phyloP scores from a whole-genome alignment of 2,113 vertebrate species.

The Daubentonia madagascariensis region DNA sequence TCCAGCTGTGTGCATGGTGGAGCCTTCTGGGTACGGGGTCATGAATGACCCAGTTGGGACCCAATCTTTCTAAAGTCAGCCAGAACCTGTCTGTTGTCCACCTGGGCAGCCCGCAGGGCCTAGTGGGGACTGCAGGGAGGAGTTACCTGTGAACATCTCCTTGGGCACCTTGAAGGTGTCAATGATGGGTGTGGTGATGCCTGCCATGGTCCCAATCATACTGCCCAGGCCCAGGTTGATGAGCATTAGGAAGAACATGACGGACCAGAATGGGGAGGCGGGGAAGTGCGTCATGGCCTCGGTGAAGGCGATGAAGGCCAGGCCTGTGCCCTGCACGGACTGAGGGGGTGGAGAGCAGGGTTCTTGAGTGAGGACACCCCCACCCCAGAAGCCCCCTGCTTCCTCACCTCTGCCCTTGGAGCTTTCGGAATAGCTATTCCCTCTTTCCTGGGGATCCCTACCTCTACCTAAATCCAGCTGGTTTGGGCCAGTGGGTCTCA shows the following conservation, averaged over 20 bases:
- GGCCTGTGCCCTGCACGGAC: constrained; percentile 97
- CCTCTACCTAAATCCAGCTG: neutral
- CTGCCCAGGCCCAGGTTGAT: constrained; percentile 98
- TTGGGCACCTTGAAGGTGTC: constrained; percentile 98
- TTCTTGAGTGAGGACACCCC: neutral
- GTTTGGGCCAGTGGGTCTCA: neutral
- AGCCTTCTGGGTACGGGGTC: neutral
- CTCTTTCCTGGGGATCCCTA: neutral
- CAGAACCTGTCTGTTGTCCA: fast-evolving
- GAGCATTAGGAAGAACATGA: constrained; percentile 99
- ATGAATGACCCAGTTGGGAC: neutral
- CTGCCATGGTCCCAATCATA: constrained; percentile 99
- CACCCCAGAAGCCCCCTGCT: neutral
- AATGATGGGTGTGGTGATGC: constrained; percentile 96
- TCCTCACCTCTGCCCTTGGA: neutral
- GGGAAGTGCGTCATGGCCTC: constrained; percentile 99
- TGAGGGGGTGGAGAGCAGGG: constrained; percentile 68
- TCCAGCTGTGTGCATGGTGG: neutral
- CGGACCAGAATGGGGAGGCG: constrained; percentile 96
- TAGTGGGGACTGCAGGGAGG: neutral
- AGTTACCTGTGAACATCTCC: constrained; percentile 95
- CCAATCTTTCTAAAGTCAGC: neutral
- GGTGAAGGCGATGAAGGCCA: constrained; percentile 99
- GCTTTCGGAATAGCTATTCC: neutral
- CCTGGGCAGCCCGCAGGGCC: neutral